These are phyloP conservation scores for Argyresthia albistria DNA, from an alignment of 2,888 invertebrate genomes.

Conservation along the genomic window DNA sequence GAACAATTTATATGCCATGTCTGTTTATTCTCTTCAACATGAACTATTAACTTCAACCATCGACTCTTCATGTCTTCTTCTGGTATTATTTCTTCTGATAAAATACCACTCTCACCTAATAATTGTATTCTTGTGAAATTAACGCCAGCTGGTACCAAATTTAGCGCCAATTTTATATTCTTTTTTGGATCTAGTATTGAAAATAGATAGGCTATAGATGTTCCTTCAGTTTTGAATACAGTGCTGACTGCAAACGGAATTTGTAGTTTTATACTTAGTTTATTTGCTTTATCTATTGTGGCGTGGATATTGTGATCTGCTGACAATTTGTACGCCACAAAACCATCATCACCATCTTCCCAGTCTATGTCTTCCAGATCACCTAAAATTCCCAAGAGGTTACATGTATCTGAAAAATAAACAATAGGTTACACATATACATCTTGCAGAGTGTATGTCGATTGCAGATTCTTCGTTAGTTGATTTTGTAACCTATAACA, in stretches of 20 bases:
- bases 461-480: no score
- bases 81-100: not conserved
- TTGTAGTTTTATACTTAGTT: not conserved
- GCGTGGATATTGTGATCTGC: constrained; percentile 6
- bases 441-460: no score
- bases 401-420: constrained; percentile 26
- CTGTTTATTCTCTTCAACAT: constrained; percentile 14
- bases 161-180: constrained; percentile 21
- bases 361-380: constrained; percentile 2
- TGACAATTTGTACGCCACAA: constrained; percentile 15
- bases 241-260: constrained; percentile 28
- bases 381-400: constrained; percentile 15
- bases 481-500: no score
- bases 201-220: constrained; percentile 29
- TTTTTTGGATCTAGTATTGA: constrained; percentile 22
- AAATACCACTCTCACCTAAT: constrained; percentile 8
- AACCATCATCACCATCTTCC: constrained; percentile 12
- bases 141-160: constrained; percentile 15
- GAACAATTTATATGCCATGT: no score
- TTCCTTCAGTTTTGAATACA: constrained; percentile 23
- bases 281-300: constrained; percentile 1
- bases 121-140: constrained; percentile 16
- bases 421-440: no score
- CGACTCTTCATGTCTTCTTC: constrained; percentile 1
- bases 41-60: constrained; percentile 21